These are phyloP conservation scores for Paramacrobiotus metropolitanus DNA, from an alignment of 1,140 invertebrate genomes.

Conservation along the genomic window DNA sequence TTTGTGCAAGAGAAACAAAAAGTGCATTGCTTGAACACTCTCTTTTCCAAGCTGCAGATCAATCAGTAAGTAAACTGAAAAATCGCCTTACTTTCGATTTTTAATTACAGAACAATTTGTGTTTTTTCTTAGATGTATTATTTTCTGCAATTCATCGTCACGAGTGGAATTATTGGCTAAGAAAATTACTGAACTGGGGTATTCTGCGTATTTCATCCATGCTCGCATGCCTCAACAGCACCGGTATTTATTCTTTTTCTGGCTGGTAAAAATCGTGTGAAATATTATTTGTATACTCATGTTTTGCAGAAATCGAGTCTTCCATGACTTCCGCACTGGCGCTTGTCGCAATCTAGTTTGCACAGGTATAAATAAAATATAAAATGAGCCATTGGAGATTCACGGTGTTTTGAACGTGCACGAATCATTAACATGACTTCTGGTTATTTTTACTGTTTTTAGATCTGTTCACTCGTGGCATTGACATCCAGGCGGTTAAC, in stretches of 20 bases:
- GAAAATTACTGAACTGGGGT: conserved; percentile 97
- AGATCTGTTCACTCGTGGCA: conserved; percentile 96
- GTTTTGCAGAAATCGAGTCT: conserved; percentile 53
- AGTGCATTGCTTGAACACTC: conserved; percentile 96
- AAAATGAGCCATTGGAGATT: conserved; percentile 3
- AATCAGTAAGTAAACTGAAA: background rate
- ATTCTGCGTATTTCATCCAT: conserved; percentile 99
- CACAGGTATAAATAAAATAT: conserved; percentile 39
- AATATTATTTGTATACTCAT: background rate
- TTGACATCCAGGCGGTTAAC: conserved; percentile 98
- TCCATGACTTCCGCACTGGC: conserved; percentile 94
- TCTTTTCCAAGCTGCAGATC: conserved; percentile 64
- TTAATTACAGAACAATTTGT: no score
- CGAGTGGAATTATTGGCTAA: conserved; percentile 94
- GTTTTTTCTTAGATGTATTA: conserved; percentile 35
- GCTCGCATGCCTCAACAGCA: conserved; percentile 96
- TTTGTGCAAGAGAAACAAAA: conserved; percentile 99
- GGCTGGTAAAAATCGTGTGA: background rate
- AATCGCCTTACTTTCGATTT: background rate
- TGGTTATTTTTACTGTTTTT: conserved; percentile 27
- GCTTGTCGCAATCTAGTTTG: conserved; percentile 86
- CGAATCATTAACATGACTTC: background rate
- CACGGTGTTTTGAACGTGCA: no score
- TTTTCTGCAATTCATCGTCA: conserved; percentile 99
- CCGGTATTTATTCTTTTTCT: conserved; percentile 24